These are phyloP conservation scores for Hemicordylus capensis DNA, from an alignment of 2,113 vertebrate species.

Conservation along the genomic window DNA sequence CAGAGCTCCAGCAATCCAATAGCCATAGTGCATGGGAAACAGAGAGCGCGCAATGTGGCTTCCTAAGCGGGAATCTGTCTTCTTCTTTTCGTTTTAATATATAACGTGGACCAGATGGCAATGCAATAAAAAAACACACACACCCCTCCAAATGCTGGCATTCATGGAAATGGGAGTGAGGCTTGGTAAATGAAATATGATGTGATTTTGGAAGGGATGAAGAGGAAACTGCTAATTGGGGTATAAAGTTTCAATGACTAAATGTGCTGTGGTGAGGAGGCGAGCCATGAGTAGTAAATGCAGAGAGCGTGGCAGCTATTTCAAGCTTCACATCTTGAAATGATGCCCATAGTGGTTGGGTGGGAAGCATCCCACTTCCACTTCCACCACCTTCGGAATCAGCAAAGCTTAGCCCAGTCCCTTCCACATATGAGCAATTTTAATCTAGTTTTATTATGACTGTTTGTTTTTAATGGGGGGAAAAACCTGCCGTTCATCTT, in stretches of 20 bases:
- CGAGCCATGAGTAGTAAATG: slow-evolving; percentile 21
- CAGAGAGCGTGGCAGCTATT: slow-evolving; percentile 36
- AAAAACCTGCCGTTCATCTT: slow-evolving; percentile 23
- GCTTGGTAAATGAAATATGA: slow-evolving; percentile 58
- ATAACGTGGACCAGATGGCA: slow-evolving; percentile 62
- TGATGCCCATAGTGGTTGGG: slow-evolving; percentile 35
- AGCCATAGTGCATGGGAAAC: neutral
- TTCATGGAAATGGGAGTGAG: slow-evolving; percentile 41
- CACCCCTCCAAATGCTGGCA: slow-evolving; percentile 40
- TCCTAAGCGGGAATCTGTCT: slow-evolving; percentile 46
- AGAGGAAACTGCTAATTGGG: slow-evolving; percentile 40
- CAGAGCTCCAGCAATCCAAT: neutral
- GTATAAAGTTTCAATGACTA: slow-evolving; percentile 41
- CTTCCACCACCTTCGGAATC: slow-evolving; percentile 46
- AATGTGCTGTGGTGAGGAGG: slow-evolving; percentile 20
- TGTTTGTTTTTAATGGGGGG: neutral
- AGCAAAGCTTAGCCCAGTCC: slow-evolving; percentile 17
- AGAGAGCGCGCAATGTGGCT: neutral
- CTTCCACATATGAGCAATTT: slow-evolving; percentile 21
- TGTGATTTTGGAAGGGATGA: slow-evolving; percentile 31
- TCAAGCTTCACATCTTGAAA: slow-evolving; percentile 39
- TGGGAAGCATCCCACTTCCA: slow-evolving; percentile 30
- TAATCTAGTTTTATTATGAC: neutral
- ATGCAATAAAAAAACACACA: slow-evolving; percentile 47
- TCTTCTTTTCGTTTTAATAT: slow-evolving; percentile 45